These are phyloP conservation scores for Menidia beryllina DNA, from an alignment of 2,113 vertebrate species.

Conservation along the genomic window DNA sequence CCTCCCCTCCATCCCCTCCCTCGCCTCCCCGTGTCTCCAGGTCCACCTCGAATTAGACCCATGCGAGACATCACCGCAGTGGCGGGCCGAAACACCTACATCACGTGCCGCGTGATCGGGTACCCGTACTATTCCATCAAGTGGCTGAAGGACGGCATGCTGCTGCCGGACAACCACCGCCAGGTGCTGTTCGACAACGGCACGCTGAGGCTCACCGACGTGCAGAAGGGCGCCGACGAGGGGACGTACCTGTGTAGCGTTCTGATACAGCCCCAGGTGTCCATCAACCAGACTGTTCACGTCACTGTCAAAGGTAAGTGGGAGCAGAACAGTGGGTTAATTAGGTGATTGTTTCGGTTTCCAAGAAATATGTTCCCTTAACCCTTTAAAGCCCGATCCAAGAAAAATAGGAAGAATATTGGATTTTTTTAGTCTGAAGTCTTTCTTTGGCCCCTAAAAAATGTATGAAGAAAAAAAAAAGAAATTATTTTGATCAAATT, in stretches of 20 bases:
- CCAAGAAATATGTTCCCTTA: no score
- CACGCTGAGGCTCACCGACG: slow-evolving; percentile 95
- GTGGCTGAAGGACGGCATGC: slow-evolving; percentile 96
- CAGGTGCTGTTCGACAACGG: slow-evolving; percentile 99
- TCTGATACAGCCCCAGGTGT: slow-evolving; percentile 97
- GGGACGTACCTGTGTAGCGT: slow-evolving; percentile 98
- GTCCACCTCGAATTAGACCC: slow-evolving; percentile 95
- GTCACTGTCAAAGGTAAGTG: slow-evolving; percentile 95
- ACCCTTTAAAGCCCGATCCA: no score
- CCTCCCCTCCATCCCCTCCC: slow-evolving; percentile 64
- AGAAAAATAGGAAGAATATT: no score
- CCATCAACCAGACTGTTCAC: slow-evolving; percentile 97
- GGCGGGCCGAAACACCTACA: slow-evolving; percentile 96
- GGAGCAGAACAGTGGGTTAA: neutral
- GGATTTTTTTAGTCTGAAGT: no score
- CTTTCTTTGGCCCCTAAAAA: no score
- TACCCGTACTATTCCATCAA: slow-evolving; percentile 99
- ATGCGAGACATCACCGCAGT: slow-evolving; percentile 99
- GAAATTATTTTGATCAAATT: no score
- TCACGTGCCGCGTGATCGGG: slow-evolving; percentile 98
- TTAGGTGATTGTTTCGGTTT: neutral
- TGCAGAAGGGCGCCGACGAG: slow-evolving; percentile 98
- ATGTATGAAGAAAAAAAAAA: no score
- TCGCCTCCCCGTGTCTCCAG: slow-evolving; percentile 83
- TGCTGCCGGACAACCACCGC: slow-evolving; percentile 97